Evolutionary conservation across 2,888 invertebrate species (phyloP).

Genomic region (Byasa hedistus): DNA sequence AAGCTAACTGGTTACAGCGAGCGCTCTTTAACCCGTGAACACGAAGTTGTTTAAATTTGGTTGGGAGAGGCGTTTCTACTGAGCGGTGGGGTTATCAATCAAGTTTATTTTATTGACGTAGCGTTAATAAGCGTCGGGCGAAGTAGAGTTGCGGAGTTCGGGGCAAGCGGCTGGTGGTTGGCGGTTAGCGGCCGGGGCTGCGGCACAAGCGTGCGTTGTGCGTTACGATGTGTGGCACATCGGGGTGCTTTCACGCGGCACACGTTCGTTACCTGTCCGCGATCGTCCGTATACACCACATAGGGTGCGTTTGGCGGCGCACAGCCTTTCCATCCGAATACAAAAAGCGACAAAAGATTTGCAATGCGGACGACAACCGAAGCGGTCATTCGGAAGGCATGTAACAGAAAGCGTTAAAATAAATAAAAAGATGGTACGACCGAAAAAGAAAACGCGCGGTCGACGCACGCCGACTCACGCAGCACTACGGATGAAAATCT

Average conservation of each 20-base stretch:
- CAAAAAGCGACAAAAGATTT: slow-evolving; percentile 77
- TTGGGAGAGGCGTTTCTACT: slow-evolving; percentile 13
- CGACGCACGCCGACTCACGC: slow-evolving; percentile 62
- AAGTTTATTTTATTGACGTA: slow-evolving; percentile 10
- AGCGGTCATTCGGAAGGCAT: slow-evolving; percentile 80
- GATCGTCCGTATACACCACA: slow-evolving; percentile 97
- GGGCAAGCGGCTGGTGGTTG: slow-evolving; percentile 29
- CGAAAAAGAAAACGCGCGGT: slow-evolving; percentile 62
- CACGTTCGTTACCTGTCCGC: slow-evolving; percentile 94
- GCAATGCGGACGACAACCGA: slow-evolving; percentile 76
- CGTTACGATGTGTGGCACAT: slow-evolving; percentile 25
- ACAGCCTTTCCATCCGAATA: slow-evolving; percentile 78
- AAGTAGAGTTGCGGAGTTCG: slow-evolving; percentile 28
- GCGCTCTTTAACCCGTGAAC: slow-evolving; percentile 37
- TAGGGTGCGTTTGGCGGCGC: slow-evolving; percentile 94
- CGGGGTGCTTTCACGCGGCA: slow-evolving; percentile 61
- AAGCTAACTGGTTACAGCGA: slow-evolving; percentile 38
- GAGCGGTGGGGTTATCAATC: slow-evolving; percentile 1
- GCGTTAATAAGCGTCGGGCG: slow-evolving; percentile 46
- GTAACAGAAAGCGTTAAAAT: slow-evolving; percentile 79
- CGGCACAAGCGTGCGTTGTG: slow-evolving; percentile 40
- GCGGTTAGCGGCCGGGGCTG: slow-evolving; percentile 28
- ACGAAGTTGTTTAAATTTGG: background rate
- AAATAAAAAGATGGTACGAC: slow-evolving; percentile 72
- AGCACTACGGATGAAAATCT: slow-evolving; percentile 66